Evolutionary conservation across 2,797 vertebrate species (phyloP).

Genomic region (Stomatorhinus walkeri): DNA sequence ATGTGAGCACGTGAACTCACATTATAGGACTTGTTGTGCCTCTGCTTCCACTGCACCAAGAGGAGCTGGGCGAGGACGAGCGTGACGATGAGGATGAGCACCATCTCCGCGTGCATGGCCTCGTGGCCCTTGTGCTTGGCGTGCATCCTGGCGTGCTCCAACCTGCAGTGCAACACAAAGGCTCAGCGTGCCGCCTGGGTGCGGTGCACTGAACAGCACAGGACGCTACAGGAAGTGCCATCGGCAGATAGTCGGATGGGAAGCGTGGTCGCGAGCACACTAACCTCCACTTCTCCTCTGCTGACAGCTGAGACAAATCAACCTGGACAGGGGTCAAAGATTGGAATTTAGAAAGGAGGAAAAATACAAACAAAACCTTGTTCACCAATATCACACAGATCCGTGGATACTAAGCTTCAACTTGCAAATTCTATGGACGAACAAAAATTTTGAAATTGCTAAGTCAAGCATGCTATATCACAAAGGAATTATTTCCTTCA

Average conservation of each 20-base stretch:
- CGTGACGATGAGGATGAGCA: slow-evolving; percentile 94
- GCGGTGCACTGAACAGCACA: background rate
- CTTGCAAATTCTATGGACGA: background rate
- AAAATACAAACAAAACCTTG: background rate
- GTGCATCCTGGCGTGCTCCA: slow-evolving; percentile 94
- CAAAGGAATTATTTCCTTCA: background rate
- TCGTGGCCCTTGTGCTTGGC: slow-evolving; percentile 95
- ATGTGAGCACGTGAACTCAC: slow-evolving; percentile 58
- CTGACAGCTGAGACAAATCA: slow-evolving; percentile 82
- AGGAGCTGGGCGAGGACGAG: slow-evolving; percentile 90
- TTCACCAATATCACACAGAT: background rate
- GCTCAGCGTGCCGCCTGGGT: no score
- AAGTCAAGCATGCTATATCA: background rate
- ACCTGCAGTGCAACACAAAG: slow-evolving; percentile 53
- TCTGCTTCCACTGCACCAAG: slow-evolving; percentile 96
- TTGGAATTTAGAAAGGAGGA: background rate
- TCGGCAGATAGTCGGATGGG: background rate
- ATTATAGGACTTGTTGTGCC: slow-evolving; percentile 93
- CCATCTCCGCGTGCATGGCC: slow-evolving; percentile 99
- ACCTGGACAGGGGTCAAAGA: slow-evolving; percentile 54
- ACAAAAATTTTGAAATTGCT: background rate
- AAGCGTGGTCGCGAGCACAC: background rate
- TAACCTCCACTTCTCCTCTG: slow-evolving; percentile 93
- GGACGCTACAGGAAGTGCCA: background rate
- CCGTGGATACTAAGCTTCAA: background rate